Evolutionary conservation across 2,888 invertebrate genomes (phyloP).

Genomic region (Himalopsyche anomala): DNA sequence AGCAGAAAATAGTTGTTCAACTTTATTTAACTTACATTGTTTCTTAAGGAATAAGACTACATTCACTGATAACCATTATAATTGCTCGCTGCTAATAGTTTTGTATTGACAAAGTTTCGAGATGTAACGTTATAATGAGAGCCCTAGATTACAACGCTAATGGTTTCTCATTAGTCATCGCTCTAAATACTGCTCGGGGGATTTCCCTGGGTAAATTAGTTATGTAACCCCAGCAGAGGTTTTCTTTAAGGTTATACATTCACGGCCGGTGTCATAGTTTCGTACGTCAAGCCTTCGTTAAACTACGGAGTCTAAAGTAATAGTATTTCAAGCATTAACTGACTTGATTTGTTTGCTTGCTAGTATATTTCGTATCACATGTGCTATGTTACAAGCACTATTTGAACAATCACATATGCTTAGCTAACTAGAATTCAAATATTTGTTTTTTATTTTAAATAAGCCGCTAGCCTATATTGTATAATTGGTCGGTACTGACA

Average conservation of each 20-base stretch:
- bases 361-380: background rate
- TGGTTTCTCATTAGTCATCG: constrained; percentile 49
- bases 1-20: constrained; percentile 4
- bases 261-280: constrained; percentile 11
- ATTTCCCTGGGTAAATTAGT: constrained; percentile 35
- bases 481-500: too few relatives aligned
- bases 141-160: constrained; percentile 47
- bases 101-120: constrained; percentile 55
- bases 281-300: constrained; percentile 31
- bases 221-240: constrained; percentile 23
- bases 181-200: constrained; percentile 19
- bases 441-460: too few relatives aligned
- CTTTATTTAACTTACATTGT: constrained; percentile 27
- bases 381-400: background rate
- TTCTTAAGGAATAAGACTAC: background rate
- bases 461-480: too few relatives aligned
- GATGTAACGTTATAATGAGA: constrained; percentile 47
- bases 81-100: constrained; percentile 49
- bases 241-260: constrained; percentile 6
- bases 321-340: constrained; percentile 3
- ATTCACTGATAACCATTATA: constrained; percentile 37
- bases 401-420: too few relatives aligned
- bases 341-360: constrained; percentile 6
- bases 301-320: constrained; percentile 8
- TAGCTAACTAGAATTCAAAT: too few relatives aligned